phyloP scores from a whole-genome alignment of 2,888 invertebrate genomes.

The Agriopis leucophaearia region DNA sequence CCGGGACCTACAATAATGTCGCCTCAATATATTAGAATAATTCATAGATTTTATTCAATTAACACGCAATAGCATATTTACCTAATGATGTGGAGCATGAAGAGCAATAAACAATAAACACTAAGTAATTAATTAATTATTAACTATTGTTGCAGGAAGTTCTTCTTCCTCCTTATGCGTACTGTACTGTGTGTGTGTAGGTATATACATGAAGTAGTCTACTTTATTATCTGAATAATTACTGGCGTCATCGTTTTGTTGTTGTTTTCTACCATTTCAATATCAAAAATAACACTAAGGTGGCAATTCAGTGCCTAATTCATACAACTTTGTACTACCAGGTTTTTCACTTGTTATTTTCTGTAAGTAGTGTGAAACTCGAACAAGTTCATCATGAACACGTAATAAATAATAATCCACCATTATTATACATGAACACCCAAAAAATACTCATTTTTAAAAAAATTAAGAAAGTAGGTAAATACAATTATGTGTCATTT shows the following conservation, averaged over 20 bases:
- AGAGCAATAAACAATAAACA: slow-evolving; percentile 15
- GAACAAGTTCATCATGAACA: no score
- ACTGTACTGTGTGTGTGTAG: no score
- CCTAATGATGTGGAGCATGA: slow-evolving; percentile 3
- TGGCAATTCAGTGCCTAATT: no score
- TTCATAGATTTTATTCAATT: neutral
- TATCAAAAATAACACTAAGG: neutral
- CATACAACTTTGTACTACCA: no score
- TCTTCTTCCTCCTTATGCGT: neutral
- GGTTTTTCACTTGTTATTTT: no score
- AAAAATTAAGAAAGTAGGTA: no score
- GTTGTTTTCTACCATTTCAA: neutral
- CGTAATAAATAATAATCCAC: no score
- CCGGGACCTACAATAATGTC: neutral
- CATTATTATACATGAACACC: no score
- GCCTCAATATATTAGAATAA: neutral
- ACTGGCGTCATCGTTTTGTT: neutral
- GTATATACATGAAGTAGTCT: slow-evolving; percentile 1
- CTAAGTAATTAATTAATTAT: neutral
- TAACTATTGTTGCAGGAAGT: slow-evolving; percentile 27
- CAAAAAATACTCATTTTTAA: no score
- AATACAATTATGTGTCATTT: no score
- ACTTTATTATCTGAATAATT: slow-evolving; percentile 32
- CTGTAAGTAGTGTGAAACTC: no score
- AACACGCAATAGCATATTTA: neutral